These are phyloP conservation scores for Bombus waltoni DNA, from an alignment of 1,140 invertebrate genomes.

Conservation along the genomic window DNA sequence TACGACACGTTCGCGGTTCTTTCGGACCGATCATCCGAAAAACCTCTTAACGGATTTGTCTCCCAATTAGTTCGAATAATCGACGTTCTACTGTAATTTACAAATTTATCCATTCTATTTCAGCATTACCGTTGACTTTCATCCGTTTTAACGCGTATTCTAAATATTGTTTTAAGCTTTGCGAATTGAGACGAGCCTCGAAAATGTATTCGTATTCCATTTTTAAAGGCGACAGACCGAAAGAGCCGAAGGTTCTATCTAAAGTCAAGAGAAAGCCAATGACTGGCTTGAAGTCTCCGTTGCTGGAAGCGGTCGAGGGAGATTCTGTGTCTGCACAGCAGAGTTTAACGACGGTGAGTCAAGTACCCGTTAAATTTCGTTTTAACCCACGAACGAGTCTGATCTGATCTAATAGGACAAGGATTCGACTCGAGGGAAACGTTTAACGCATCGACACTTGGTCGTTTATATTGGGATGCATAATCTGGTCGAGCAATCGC, in stretches of 20 bases:
- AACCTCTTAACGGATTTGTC: no score
- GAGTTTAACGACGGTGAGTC: constrained; percentile 1
- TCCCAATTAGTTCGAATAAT: no score
- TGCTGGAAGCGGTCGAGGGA: constrained; percentile 17
- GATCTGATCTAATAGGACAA: background rate
- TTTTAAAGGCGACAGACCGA: constrained; percentile 34
- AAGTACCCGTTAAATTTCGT: constrained; percentile 56
- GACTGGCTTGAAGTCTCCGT: constrained; percentile 12
- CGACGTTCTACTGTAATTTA: no score
- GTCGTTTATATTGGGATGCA: background rate
- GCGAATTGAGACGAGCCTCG: background rate
- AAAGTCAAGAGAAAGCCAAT: background rate
- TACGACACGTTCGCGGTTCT: no score
- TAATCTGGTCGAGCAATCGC: background rate
- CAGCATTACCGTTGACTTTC: no score
- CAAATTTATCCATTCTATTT: no score
- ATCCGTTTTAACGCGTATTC: background rate
- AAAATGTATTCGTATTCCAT: background rate
- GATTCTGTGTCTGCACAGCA: background rate
- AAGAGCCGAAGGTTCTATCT: background rate
- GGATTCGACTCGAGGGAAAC: background rate
- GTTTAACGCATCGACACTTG: background rate
- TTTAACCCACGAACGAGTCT: constrained; percentile 31
- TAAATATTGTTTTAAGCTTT: background rate
- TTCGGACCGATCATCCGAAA: no score